Evolutionary conservation across 37 sponge, comb jelly and placozoan species (phyloP).

Genomic region (Eunapius fragilis): DNA sequence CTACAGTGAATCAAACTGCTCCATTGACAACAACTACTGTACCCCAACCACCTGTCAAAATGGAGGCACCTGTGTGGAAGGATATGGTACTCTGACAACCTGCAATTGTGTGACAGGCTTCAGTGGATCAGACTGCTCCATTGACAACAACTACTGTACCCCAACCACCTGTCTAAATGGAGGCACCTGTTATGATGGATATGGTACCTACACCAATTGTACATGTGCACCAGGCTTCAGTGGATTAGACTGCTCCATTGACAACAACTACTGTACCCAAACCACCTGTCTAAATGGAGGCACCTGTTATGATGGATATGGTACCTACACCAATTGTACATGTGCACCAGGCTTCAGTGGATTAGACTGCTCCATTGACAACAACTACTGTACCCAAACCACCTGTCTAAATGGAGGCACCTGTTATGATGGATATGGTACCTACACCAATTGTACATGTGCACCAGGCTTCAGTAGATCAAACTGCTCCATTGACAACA

Average conservation of each 20-base stretch:
- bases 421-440: constrained; percentile 53
- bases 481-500: too few species aligned
- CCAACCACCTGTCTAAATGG: constrained; percentile 28
- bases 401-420: constrained; percentile 58
- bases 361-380: constrained; percentile 32
- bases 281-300: constrained; percentile 66
- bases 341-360: constrained; percentile 49
- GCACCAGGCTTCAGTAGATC: neutral
- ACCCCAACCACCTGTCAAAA: constrained; percentile 10
- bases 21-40: constrained; percentile 17
- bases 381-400: constrained; percentile 7
- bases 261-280: constrained; percentile 18
- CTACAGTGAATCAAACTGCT: constrained; percentile 47
- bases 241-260: constrained; percentile 45
- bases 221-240: constrained; percentile 37
- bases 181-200: constrained; percentile 30
- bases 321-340: constrained; percentile 26
- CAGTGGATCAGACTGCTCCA: constrained; percentile 7
- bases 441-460: constrained; percentile 25
- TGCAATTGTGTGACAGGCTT: constrained; percentile 13
- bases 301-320: constrained; percentile 47
- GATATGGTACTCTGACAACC: neutral
- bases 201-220: neutral
- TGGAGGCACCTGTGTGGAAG: constrained; percentile 18
- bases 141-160: constrained; percentile 1